Evolutionary conservation across 2,888 invertebrate species (phyloP), one percentile per base, ranked within the genome.

Genomic region (Ypsolopha scabrella): DNA sequence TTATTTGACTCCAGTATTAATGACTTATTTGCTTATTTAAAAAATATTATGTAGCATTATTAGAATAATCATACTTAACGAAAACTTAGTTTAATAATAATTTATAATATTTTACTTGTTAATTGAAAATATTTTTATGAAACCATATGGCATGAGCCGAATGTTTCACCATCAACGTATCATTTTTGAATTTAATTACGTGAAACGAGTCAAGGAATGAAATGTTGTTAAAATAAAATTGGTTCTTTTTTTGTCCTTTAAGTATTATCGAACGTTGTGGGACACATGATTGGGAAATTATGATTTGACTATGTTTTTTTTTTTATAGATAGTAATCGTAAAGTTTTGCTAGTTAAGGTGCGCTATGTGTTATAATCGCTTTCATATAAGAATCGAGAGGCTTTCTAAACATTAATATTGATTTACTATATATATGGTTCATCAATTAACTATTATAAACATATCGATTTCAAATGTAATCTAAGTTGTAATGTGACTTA

Each of bases 301-400:
- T 24, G 24, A 24, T 24, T 24, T 24, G 2, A 4, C 24, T 24
- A 2, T 3, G 24, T 24, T 3, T n/a, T n/a, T n/a, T n/a, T n/a
- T n/a, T n/a, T 2, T 2, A 24, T 24, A 24, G 76, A 75, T 81
- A 72, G 73, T 74, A 63, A 55, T 73, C 77, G 38, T 45, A 44
- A 76, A 78, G 77, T 74, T 82, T 77, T 80, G 80, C 70, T 80
- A 77, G 74, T 77, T 83, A 80, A 75, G 79, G 64, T 64, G 64
- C 60, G 77, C 68, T 80, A 77, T 76, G 73, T 80, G 79, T 81
- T 72, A 71, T 68, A 34, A 46, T 46, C 58, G 79, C 79, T 82
- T 79, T 68, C 56, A 62, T 55, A 54, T 49, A 63, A 60, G 60
- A 58, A 60, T 61, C 58, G 50, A 58, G 59, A 60, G 64, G 64